Evolutionary conservation across 2,888 invertebrate species (phyloP).

Genomic region (Pseudococcus longispinus): DNA sequence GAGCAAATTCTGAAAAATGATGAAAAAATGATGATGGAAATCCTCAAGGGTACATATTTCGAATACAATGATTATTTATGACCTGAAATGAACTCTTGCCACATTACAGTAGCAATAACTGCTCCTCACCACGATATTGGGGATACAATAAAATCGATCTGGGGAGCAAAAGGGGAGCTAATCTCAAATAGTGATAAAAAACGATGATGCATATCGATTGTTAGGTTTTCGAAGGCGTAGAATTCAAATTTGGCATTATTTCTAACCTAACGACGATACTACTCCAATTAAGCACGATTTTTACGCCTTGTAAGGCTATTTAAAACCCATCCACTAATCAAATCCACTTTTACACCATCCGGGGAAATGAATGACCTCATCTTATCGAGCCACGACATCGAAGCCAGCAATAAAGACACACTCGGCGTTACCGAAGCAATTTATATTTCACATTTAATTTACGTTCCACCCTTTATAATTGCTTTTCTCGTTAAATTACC

Average conservation of each 20-base stretch:
- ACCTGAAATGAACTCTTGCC: too few relatives aligned
- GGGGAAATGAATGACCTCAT: background rate
- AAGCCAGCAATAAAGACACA: background rate
- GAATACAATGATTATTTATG: too few relatives aligned
- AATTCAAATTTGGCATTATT: background rate
- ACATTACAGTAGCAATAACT: too few relatives aligned
- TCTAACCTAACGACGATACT: background rate
- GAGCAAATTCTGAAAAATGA: background rate
- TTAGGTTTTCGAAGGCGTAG: background rate
- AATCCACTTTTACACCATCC: background rate
- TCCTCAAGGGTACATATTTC: background rate
- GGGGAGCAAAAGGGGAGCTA: background rate
- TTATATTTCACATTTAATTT: conserved; percentile 16
- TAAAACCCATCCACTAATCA: too few relatives aligned
- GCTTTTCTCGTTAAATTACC: conserved; percentile 18
- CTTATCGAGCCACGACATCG: background rate
- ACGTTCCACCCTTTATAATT: conserved; percentile 9
- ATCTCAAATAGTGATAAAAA: background rate
- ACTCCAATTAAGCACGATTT: background rate
- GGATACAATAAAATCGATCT: too few relatives aligned
- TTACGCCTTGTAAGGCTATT: too few relatives aligned
- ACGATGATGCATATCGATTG: background rate
- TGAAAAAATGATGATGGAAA: background rate
- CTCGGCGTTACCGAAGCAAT: background rate
- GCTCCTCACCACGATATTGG: too few relatives aligned